These are phyloP conservation scores for Heteromyza rotundicornis DNA, from an alignment of 2,888 invertebrate species.

Conservation along the genomic window DNA sequence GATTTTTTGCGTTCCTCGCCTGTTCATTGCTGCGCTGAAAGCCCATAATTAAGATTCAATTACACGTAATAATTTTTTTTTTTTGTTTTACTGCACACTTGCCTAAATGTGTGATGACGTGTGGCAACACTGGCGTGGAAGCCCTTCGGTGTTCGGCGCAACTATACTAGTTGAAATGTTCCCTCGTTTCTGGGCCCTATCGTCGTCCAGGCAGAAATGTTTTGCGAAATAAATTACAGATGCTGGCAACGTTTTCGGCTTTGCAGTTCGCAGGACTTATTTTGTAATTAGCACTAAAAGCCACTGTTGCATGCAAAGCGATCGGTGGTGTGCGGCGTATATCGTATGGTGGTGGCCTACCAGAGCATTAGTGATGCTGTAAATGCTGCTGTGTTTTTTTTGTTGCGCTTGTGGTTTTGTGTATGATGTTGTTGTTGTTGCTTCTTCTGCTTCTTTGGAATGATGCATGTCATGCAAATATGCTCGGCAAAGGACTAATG, in stretches of 20 bases:
- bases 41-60: slow-evolving; percentile 31
- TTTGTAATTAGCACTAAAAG: slow-evolving; percentile 29
- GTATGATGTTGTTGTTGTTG: neutral
- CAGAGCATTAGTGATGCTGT: neutral
- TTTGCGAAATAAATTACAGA: slow-evolving; percentile 14
- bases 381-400: neutral
- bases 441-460: neutral
- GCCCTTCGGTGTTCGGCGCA: too few relatives aligned
- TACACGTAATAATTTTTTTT: slow-evolving; percentile 26
- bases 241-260: slow-evolving; percentile 7
- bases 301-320: slow-evolving; percentile 11
- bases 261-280: slow-evolving; percentile 23
- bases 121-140: slow-evolving; percentile 13
- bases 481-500: too few relatives aligned
- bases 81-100: slow-evolving; percentile 7
- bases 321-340: slow-evolving; percentile 1
- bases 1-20: neutral
- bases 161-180: too few relatives aligned
- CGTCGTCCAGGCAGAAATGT: too few relatives aligned
- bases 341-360: neutral
- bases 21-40: slow-evolving; percentile 9
- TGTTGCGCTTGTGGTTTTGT: neutral
- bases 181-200: too few relatives aligned
- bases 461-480: slow-evolving; percentile 1
- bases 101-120: slow-evolving; percentile 28